Conservation (phyloP, 2,797 vertebrate species). For the Enteromius anoplus region DNA sequence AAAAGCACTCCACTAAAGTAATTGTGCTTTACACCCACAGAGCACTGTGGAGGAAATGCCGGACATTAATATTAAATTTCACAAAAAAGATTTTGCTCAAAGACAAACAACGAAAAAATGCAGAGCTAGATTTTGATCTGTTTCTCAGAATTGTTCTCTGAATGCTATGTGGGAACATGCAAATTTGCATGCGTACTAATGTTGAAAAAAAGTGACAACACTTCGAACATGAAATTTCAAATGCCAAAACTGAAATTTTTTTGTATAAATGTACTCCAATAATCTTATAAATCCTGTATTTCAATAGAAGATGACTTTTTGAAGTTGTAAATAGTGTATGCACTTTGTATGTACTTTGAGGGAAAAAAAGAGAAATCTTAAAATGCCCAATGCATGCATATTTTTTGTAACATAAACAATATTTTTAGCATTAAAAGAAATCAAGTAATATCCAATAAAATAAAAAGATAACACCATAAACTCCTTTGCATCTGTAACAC, state of each 20-base stretch:
- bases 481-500: background rate
- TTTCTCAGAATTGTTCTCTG: background rate
- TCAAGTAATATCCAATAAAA: no score
- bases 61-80: conserved; percentile 16
- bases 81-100: conserved; percentile 8
- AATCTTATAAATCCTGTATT: background rate
- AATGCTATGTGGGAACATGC: background rate
- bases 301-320: background rate
- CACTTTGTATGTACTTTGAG: background rate
- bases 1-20: background rate
- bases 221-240: no score
- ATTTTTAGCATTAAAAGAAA: background rate
- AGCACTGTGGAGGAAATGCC: background rate
- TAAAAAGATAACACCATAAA: background rate
- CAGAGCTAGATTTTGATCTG: background rate
- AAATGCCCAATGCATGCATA: background rate
- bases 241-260: no score
- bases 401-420: background rate
- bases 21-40: conserved; percentile 2
- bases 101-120: background rate
- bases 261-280: background rate
- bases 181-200: background rate
- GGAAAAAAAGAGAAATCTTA: background rate
- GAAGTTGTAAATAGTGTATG: background rate
- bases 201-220: background rate